Evolutionary conservation across 1,140 invertebrate genomes (phyloP).

Genomic region (Colletes latitarsis): DNA sequence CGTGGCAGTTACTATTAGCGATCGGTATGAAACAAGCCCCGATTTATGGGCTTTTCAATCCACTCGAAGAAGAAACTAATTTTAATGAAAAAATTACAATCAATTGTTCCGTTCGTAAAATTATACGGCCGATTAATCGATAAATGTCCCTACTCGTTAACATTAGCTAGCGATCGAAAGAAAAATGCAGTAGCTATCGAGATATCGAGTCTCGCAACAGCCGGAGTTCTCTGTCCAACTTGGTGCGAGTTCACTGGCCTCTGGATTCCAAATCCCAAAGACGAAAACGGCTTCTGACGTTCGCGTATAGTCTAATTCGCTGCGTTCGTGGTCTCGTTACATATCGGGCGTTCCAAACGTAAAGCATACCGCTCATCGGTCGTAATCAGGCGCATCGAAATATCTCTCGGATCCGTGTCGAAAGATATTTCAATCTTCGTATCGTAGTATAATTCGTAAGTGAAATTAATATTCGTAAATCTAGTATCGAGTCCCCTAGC

Average conservation of each 20-base stretch:
- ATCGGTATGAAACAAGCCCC: no score
- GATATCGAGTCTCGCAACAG: conserved; percentile 33
- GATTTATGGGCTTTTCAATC: no score
- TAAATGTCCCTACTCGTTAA: not conserved
- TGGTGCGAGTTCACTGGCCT: conserved; percentile 68
- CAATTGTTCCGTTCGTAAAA: no score
- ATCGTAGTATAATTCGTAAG: no score
- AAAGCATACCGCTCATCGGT: not conserved
- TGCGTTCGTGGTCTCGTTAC: no score
- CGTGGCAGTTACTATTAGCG: not conserved
- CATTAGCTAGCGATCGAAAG: not conserved
- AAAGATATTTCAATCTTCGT: no score
- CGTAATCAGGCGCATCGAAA: not conserved
- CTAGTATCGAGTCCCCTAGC: no score
- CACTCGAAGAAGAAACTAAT: no score
- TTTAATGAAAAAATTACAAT: no score
- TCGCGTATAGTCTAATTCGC: not conserved
- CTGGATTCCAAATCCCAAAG: conserved; percentile 69
- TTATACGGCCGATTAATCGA: no score
- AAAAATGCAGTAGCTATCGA: conserved; percentile 11
- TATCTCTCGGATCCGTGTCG: no score
- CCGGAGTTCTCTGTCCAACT: conserved; percentile 42
- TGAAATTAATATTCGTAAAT: no score
- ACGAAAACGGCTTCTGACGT: conserved; percentile 47
- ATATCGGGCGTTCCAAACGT: conserved; percentile 34